Evolutionary conservation across 2,113 vertebrate genomes (phyloP), one percentile per base, ranked within the genome.

Genomic region (Lonchura striata): DNA sequence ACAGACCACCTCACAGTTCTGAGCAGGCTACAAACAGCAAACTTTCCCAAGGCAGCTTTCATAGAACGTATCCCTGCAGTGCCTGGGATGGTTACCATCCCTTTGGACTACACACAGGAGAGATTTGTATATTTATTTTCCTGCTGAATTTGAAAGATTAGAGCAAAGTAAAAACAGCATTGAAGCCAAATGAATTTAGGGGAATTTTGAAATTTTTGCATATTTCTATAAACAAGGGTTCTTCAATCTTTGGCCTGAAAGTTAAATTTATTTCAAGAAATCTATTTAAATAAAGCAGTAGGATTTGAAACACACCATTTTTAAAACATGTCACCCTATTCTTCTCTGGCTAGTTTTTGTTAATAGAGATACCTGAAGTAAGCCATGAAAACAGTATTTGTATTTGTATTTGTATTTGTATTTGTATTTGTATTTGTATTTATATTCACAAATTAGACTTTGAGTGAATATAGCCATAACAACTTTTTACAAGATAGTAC

Each of bases 261-360:
- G 22, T 52, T 90, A 35, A 17, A 52, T 70, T 86, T 75, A 81
- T 83, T 94, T 82, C 72, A 86, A 74, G 13, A 68, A 74, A n/a
- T 6, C 21, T 71, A 23, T 59, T 83, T 78, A n/a, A 90, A 84
- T 65, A 68, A 57, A 72, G 2, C 24, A 71, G 27, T 23, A 86
- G 87, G 14, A 65, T 46, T 44, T 83, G 27, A 74, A 94, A 83
- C 39, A 63, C 7, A 39, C 3, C 6, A 7, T 82, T 91, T 39
- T 37, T 80, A 50, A 78, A 72, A 76, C 17, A 3, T 25, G 9
- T 5, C 7, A 56, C 35, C 17, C 15, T 59, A 47, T 41, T 46
- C 41, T n/a, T 35, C 37, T 88, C 49, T 64, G 57, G 71, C 33
- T 57, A 19, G 0, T 31, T 96, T 94, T 81, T 46, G 10, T 63